These are phyloP conservation scores for Toxonevra muliebris DNA, from an alignment of 2,888 invertebrate genomes.

Conservation along the genomic window DNA sequence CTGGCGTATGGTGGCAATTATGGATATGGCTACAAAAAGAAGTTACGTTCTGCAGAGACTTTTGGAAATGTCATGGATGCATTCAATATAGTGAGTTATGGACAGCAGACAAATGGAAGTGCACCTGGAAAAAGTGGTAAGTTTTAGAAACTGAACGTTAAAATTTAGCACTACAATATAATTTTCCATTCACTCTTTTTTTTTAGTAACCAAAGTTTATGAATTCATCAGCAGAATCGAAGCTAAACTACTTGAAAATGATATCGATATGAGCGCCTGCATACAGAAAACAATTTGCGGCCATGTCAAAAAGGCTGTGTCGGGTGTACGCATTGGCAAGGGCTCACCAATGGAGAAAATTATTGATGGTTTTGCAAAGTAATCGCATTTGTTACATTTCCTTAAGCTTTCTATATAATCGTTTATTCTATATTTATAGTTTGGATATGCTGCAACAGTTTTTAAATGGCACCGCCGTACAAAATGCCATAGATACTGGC, in stretches of 20 bases:
- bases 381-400: conserved; percentile 20
- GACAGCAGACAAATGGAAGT: conserved; percentile 1
- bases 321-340: conserved; percentile 58
- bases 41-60: conserved; percentile 19
- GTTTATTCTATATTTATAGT: conserved; percentile 42
- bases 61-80: conserved; percentile 6
- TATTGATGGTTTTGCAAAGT: conserved; percentile 67
- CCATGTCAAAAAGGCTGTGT: conserved; percentile 64
- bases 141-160: neutral
- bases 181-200: neutral
- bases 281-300: conserved; percentile 71
- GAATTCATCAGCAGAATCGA: conserved; percentile 66
- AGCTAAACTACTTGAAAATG: conserved; percentile 67
- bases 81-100: conserved; percentile 15
- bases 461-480: conserved; percentile 68
- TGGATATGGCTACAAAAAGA: conserved; percentile 28
- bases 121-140: conserved; percentile 20
- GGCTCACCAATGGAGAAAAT: conserved; percentile 66
- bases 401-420: neutral
- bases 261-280: conserved; percentile 72
- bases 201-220: conserved; percentile 49
- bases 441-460: conserved; percentile 59
- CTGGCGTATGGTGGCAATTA: conserved; percentile 26
- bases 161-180: neutral
- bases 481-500: conserved; percentile 67